Evolutionary conservation across 2,797 vertebrate genomes (phyloP).

Genomic region (Phyllotis vaccarum): DNA sequence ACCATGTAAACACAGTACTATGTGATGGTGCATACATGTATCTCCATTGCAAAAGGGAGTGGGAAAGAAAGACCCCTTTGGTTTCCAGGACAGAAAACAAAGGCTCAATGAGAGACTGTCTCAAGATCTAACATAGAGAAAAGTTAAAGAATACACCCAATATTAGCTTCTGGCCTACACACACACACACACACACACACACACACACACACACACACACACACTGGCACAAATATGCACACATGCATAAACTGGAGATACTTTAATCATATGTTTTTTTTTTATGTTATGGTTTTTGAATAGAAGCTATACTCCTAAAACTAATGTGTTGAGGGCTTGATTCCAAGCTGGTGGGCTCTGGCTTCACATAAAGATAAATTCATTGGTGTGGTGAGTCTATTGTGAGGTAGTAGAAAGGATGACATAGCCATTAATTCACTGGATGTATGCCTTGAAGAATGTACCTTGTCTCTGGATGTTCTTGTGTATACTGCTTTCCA

Average conservation of each 20-base stretch:
- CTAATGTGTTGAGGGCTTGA: not conserved
- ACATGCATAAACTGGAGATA: not conserved
- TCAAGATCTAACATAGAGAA: not conserved
- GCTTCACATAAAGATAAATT: not conserved
- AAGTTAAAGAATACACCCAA: not conserved
- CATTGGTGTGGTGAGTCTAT: not conserved
- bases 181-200: not conserved
- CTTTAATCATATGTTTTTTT: not conserved
- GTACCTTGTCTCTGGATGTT: too few species aligned
- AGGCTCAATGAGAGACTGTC: too few species aligned
- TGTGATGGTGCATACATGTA: not conserved
- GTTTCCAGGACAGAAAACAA: not conserved
- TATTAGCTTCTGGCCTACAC: not conserved
- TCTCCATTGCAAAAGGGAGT: too few species aligned
- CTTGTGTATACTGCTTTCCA: not conserved
- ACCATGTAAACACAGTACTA: not conserved
- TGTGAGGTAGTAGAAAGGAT: not conserved
- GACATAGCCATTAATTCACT: not conserved
- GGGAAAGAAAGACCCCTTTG: fast-evolving
- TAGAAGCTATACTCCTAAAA: not conserved
- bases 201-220: not conserved
- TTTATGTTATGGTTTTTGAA: not conserved
- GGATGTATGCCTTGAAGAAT: not conserved
- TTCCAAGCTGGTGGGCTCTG: not conserved
- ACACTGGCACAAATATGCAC: not conserved